Evolutionary conservation across 2,797 vertebrate genomes (phyloP).

Genomic region (Pagetopsis macropterus): DNA sequence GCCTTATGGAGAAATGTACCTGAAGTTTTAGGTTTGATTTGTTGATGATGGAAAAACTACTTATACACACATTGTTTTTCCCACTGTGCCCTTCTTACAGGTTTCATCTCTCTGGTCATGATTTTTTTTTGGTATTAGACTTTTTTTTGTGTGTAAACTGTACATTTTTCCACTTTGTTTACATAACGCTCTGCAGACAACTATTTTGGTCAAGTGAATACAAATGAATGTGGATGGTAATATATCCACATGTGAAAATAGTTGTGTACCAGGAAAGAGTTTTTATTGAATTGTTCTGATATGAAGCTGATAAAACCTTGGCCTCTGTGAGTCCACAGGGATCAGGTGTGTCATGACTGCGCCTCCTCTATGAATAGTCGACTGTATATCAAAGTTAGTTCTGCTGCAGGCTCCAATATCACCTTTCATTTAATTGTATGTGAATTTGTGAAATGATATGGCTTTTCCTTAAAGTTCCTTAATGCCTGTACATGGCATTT

Average conservation of each 20-base stretch:
- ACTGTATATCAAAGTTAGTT: slow-evolving; percentile 38
- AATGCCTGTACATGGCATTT: neutral
- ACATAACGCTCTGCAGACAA: neutral
- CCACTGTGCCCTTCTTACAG: too few species aligned
- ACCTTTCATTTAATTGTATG: slow-evolving; percentile 61
- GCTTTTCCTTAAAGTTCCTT: slow-evolving; percentile 33
- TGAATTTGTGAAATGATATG: slow-evolving; percentile 53
- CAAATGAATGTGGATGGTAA: neutral
- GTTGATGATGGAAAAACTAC: too few species aligned
- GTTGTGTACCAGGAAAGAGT: neutral
- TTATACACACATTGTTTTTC: too few species aligned
- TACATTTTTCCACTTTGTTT: neutral
- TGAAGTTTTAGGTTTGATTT: too few species aligned
- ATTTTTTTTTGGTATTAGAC: neutral
- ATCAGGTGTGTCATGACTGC: slow-evolving; percentile 66
- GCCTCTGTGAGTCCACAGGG: slow-evolving; percentile 32
- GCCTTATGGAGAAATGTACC: neutral
- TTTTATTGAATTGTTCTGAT: slow-evolving; percentile 19
- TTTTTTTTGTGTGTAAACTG: neutral
- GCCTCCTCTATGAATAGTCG: slow-evolving; percentile 51
- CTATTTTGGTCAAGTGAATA: neutral
- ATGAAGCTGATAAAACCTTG: too few species aligned
- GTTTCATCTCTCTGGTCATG: neutral
- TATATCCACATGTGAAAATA: neutral
- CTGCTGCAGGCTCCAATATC: slow-evolving; percentile 40